Base-by-base conservation (phyloP, 2,888 invertebrate species). In the Cabera pusaria region DNA sequence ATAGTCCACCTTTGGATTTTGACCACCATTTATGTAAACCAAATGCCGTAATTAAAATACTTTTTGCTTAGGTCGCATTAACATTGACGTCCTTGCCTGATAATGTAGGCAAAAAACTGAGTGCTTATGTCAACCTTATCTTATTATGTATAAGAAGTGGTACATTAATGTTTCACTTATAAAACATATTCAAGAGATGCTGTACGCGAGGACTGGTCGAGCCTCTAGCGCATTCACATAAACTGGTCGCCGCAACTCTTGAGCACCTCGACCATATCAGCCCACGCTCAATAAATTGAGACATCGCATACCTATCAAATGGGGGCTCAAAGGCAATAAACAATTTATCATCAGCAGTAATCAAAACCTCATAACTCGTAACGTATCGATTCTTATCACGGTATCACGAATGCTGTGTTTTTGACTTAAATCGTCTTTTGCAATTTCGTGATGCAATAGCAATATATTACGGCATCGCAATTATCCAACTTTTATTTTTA, bases 241-340 rank as follows among this genome's bases (percentile, higher is more conserved):
- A 50, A 53, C 50, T 50, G 44, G 52, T 50, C 48, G 40, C 43
- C 24, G 35, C 36, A 33, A 19, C 22, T 23, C 23, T 19, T 21
- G 34, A 27, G 28, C 38, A 24, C 20, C 26, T 33, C 38, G 8
- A 5, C 18, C 39, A 36, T 42, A 47, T 48, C 44, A 20, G 42
- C 55, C 56, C 50, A 57, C 59, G 57, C 61, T 49, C 52, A 41
- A 49, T 59, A 56, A 57, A 66, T 63, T 59, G 63, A 65, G 57
- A 58, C 56, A 51, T 53, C 53, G 53, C 50, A 50, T 46, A 48
- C 44, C 50, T 58, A 60, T 60, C 57, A 52, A 56, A 56, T 50
- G 44, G 44, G 46, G 42, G 49, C 43, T 48, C 49, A 29, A 43
- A 46, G 12, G 49, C 47, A 48, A 44, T 52, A 53, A 55, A 59